A percentile compares a stretch with the other conserved stretches of the same genome.
phyloP scores from a whole-genome alignment of 2,888 invertebrate genomes.

The Nemurella pictetii region DNA sequence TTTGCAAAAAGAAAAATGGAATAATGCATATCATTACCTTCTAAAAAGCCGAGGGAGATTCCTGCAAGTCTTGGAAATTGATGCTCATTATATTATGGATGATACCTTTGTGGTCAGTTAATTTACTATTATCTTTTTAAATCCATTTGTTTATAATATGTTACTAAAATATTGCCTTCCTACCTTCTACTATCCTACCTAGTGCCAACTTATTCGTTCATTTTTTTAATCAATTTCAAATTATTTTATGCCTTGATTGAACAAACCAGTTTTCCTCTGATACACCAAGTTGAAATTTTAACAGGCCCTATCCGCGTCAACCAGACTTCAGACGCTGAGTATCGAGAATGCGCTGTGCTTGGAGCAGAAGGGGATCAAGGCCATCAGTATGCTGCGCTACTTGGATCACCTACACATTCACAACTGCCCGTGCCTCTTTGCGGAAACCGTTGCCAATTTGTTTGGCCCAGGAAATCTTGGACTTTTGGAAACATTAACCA shows the following conservation, averaged over 20 bases:
- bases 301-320: not conserved
- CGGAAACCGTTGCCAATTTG: not conserved
- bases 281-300: too few relatives aligned
- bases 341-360: not conserved
- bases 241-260: too few relatives aligned
- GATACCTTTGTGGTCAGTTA: not conserved
- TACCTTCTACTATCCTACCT: too few relatives aligned
- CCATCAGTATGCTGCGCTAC: slow-evolving; percentile 1
- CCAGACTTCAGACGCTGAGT: not conserved
- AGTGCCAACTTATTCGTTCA: too few relatives aligned
- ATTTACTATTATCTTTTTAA: too few relatives aligned
- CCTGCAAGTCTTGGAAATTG: not conserved
- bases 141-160: too few relatives aligned
- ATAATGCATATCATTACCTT: not conserved
- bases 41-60: not conserved
- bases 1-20: too few relatives aligned
- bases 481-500: not conserved
- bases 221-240: too few relatives aligned
- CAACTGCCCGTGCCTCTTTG: not conserved
- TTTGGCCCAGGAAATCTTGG: not conserved
- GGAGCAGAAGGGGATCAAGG: not conserved
- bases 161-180: too few relatives aligned
- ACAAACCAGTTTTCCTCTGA: too few relatives aligned
- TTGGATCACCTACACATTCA: not conserved
- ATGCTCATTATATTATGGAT: not conserved